These are phyloP conservation scores for Alcis repandata DNA, from an alignment of 2,888 invertebrate genomes.

Conservation along the genomic window DNA sequence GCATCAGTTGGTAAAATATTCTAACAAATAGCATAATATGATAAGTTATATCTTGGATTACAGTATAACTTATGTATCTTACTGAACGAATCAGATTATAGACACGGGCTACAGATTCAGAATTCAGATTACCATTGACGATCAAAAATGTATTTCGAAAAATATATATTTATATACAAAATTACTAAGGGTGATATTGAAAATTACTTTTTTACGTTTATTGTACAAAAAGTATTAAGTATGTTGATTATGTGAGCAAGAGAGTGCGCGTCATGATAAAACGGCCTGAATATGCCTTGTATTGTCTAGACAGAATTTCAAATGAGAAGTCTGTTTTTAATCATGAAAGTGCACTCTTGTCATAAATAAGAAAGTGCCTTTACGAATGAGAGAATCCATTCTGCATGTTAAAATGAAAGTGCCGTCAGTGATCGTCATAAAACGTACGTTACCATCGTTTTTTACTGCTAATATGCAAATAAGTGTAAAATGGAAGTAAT, in stretches of 20 bases:
- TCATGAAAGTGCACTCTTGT: constrained; percentile 11
- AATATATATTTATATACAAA: too few species aligned
- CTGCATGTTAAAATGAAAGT: constrained; percentile 19
- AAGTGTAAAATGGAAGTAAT: constrained; percentile 11
- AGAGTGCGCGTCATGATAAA: too few species aligned
- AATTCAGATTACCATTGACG: background rate
- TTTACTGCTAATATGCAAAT: constrained; percentile 28
- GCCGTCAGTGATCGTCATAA: constrained; percentile 11
- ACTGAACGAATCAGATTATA: background rate
- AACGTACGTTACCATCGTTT: constrained; percentile 5
- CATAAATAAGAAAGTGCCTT: constrained; percentile 12
- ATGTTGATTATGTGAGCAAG: too few species aligned
- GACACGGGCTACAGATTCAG: too few species aligned
- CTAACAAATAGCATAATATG: constrained; percentile 2
- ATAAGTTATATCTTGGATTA: background rate
- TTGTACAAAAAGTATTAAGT: too few species aligned
- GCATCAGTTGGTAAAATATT: background rate
- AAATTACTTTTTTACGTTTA: too few species aligned
- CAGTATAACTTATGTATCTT: background rate
- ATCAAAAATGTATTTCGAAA: too few species aligned
- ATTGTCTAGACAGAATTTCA: background rate
- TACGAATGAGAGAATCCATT: constrained; percentile 9
- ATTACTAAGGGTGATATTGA: too few species aligned
- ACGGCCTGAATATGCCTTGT: too few species aligned
- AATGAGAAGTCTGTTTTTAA: constrained; percentile 1